phyloP scores from a whole-genome alignment of 2,113 vertebrate genomes.

The Phalacrocorax carbo region DNA sequence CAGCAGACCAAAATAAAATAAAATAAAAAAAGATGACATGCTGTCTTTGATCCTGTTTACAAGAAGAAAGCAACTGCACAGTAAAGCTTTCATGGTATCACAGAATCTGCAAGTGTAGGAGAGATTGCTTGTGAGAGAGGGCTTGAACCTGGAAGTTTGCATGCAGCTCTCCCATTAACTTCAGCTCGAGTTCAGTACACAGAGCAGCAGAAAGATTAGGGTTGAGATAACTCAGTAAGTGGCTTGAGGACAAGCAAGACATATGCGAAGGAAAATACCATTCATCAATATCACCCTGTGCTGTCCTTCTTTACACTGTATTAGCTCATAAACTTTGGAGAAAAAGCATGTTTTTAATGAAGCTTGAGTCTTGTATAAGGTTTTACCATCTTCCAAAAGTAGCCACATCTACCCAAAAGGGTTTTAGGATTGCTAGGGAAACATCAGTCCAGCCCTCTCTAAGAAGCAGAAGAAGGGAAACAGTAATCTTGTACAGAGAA shows the following conservation, averaged over 20 bases:
- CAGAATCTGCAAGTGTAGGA: slow-evolving; percentile 10
- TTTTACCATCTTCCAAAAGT: not conserved
- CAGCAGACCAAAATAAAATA: slow-evolving; percentile 55
- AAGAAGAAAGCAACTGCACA: slow-evolving; percentile 1
- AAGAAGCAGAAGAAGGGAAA: not conserved
- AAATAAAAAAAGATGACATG: not conserved
- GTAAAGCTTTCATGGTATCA: slow-evolving; percentile 43
- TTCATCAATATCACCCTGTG: not conserved
- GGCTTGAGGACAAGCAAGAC: not conserved
- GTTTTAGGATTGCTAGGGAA: not conserved
- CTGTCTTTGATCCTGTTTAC: slow-evolving; percentile 61
- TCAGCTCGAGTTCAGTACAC: not conserved
- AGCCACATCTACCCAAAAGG: not conserved
- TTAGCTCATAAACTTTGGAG: not conserved
- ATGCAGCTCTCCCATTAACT: slow-evolving; percentile 24
- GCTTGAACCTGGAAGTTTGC: slow-evolving; percentile 44
- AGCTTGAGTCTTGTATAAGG: not conserved
- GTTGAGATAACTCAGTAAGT: not conserved
- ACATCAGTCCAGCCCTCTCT: not conserved
- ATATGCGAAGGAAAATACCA: not conserved
- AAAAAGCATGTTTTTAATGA: slow-evolving; percentile 9
- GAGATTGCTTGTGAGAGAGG: not conserved
- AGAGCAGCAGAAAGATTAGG: not conserved
- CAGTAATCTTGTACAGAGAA: not conserved
- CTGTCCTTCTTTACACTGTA: not conserved